These are phyloP conservation scores for Ooceraea biroi DNA, from an alignment of 1,140 invertebrate genomes.

Conservation along the genomic window DNA sequence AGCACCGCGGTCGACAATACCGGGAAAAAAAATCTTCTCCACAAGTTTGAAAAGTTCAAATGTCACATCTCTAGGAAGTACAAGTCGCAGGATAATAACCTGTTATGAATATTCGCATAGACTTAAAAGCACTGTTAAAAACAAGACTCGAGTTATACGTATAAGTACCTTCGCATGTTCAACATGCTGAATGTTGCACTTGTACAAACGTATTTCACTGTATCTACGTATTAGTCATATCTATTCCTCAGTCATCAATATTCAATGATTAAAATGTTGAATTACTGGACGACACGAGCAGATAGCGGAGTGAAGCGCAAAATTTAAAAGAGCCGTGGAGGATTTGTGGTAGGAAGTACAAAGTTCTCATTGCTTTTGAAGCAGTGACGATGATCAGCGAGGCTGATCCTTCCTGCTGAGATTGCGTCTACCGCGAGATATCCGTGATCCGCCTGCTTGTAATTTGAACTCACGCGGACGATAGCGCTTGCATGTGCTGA, in stretches of 20 bases:
- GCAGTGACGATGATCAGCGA: background rate
- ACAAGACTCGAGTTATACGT: too few species aligned
- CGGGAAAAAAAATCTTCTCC: too few species aligned
- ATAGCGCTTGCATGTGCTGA: background rate
- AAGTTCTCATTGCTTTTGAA: background rate
- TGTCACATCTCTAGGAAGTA: too few species aligned
- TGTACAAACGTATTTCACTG: too few species aligned
- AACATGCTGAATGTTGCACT: too few species aligned
- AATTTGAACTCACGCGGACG: background rate
- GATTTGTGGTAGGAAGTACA: background rate
- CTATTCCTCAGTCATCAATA: background rate
- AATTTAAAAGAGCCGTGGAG: background rate
- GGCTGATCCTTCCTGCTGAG: background rate
- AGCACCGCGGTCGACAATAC: too few species aligned
- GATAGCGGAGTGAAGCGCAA: background rate
- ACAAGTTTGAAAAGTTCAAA: too few species aligned
- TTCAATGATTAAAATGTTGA: background rate
- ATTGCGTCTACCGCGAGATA: background rate
- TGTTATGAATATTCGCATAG: too few species aligned
- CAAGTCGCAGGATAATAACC: too few species aligned
- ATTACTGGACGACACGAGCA: background rate
- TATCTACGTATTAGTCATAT: background rate
- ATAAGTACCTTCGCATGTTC: too few species aligned
- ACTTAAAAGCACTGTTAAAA: too few species aligned
- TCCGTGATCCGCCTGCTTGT: background rate